Evolutionary conservation across 1,140 invertebrate species (phyloP).

Genomic region (Radopholus similis): DNA sequence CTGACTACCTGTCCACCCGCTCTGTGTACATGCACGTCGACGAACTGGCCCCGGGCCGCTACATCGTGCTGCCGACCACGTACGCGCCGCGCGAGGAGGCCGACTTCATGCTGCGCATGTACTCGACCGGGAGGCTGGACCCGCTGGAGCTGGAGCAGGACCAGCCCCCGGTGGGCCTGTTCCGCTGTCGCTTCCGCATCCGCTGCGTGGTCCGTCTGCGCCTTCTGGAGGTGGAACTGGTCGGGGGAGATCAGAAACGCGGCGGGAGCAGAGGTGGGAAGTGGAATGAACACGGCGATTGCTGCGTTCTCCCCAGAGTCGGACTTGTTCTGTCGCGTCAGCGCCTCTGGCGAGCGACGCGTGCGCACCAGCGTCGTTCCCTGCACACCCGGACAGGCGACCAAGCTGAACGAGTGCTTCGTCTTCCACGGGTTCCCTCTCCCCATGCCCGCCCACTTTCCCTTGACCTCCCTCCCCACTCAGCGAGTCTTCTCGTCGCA

Average conservation of each 20-base stretch:
- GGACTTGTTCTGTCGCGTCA: slow-evolving; percentile 23
- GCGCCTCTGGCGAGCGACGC: neutral
- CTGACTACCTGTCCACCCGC: slow-evolving; percentile 44
- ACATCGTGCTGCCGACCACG: slow-evolving; percentile 54
- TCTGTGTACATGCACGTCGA: slow-evolving; percentile 49
- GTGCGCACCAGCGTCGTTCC: neutral
- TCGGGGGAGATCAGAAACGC: too few species aligned
- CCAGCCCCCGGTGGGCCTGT: neutral
- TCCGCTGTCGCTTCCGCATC: neutral
- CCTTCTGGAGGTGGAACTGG: slow-evolving; percentile 9
- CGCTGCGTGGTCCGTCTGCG: slow-evolving; percentile 25
- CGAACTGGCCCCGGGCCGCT: slow-evolving; percentile 37
- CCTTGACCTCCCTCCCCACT: slow-evolving; percentile 12
- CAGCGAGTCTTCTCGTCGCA: slow-evolving; percentile 11
- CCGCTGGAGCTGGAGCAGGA: slow-evolving; percentile 35
- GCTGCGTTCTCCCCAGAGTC: slow-evolving; percentile 24
- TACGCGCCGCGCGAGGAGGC: slow-evolving; percentile 54
- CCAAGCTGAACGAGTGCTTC: slow-evolving; percentile 36
- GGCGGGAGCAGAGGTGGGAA: neutral
- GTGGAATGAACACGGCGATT: neutral
- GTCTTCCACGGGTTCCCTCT: slow-evolving; percentile 32
- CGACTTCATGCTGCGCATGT: slow-evolving; percentile 53
- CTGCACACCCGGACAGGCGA: neutral
- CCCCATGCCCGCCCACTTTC: slow-evolving; percentile 9
- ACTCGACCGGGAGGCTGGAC: slow-evolving; percentile 37